Evolutionary conservation across 2,888 invertebrate genomes (phyloP).

Genomic region (Drosophila fungiperda): DNA sequence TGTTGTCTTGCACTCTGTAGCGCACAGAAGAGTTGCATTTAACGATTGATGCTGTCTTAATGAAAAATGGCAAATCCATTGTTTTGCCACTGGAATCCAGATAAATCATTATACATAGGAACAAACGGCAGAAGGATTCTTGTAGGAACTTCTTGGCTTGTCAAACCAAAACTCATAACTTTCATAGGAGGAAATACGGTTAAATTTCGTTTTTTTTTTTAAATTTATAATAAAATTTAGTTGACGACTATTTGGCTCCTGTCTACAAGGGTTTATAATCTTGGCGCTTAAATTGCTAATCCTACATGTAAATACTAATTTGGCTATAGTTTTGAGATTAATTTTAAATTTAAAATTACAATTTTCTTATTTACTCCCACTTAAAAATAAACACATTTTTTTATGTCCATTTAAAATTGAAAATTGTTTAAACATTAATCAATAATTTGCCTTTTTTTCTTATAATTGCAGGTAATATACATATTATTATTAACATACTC

Average conservation of each 20-base stretch:
- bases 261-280: background rate
- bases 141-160: background rate
- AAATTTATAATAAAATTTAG: background rate
- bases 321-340: background rate
- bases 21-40: no score
- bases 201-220: background rate
- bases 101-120: background rate
- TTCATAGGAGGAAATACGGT: background rate
- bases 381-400: background rate
- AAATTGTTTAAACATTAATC: background rate
- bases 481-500: background rate
- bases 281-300: background rate
- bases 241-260: no score
- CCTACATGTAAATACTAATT: background rate
- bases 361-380: background rate
- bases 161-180: background rate
- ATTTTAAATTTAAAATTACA: background rate
- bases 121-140: background rate
- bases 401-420: background rate
- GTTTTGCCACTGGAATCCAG: accelerated
- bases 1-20: background rate
- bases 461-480: constrained; percentile 56
- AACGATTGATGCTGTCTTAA: background rate
- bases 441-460: background rate
- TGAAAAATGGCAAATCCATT: background rate